phyloP scores from a whole-genome alignment of 2,113 vertebrate genomes.

The Chaetops frenatus region DNA sequence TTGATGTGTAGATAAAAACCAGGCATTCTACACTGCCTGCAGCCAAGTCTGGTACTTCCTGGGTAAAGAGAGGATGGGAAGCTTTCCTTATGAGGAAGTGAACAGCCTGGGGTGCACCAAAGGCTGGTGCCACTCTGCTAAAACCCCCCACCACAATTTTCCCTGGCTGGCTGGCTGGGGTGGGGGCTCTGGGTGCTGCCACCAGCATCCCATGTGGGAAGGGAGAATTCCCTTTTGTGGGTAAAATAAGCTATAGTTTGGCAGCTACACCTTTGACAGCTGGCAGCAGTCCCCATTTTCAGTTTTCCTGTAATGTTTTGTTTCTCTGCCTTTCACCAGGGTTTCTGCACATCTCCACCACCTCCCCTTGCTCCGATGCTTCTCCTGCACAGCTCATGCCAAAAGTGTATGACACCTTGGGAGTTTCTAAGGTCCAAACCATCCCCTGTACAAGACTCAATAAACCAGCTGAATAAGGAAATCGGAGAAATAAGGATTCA shows the following conservation, averaged over 20 bases:
- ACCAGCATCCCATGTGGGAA: not conserved
- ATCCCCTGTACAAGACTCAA: not conserved
- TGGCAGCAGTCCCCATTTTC: not conserved
- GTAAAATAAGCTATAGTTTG: not conserved
- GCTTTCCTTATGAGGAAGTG: not conserved
- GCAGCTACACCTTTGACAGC: not conserved
- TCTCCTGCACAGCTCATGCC: not conserved
- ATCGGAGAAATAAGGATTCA: not conserved
- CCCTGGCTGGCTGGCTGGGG: accelerated
- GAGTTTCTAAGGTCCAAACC: not conserved
- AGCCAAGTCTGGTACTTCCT: not conserved
- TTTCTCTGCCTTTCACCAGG: not conserved
- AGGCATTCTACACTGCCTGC: not conserved
- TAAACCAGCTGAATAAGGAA: not conserved
- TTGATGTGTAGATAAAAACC: not conserved
- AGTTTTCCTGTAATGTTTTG: not conserved
- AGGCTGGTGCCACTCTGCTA: not conserved
- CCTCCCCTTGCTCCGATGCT: accelerated
- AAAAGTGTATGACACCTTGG: not conserved
- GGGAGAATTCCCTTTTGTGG: accelerated
- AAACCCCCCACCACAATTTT: accelerated
- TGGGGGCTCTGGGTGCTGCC: not conserved
- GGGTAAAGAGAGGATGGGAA: not conserved
- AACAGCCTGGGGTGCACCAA: not conserved
- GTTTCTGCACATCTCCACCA: not conserved